Evolutionary conservation across 2,113 vertebrate species (phyloP), one percentile per base, ranked within the genome.

Genomic region (Halcyon senegalensis): DNA sequence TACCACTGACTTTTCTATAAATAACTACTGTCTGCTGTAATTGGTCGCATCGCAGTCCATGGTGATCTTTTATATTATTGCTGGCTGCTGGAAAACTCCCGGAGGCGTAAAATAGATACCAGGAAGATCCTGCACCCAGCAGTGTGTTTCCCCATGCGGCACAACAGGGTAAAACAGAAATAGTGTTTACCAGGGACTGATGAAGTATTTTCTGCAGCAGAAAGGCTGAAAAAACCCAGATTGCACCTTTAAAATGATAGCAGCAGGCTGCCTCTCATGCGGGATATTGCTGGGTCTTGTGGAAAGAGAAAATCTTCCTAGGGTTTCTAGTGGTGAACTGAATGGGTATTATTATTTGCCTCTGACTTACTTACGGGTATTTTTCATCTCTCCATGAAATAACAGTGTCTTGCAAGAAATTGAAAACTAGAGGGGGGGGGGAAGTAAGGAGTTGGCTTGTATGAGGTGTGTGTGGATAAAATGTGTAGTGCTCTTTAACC

Each of bases 21-120:
- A 96, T 96, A 97, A 91, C 92, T 92, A 59, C 94, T 94, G 89
- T 94, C 96, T 96, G 94, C 89, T 94, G 89, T 96, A 94, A 93
- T 94, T 97, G 94, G 91, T 93, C 95, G 73, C 89, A 94, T 91
- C 95, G 85, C 87, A 92, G 96, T 58, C 94, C 84, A 0, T 51
- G 87, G 87, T 91, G 91, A 96, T 94, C 81, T 95, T 94, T 89
- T 73, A 37, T 87, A 64, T 94, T 95, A 92, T 95, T 96, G 55
- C 89, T 93, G 89, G 91, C 94, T 94, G 94, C 94, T 96, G 84
- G 95, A 96, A 95, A 95, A 93, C 94, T 94, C 96, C 93, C 2
- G 1, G 81, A 94, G 94, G 95, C 41, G 8, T 91, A 94, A 92
- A 96, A 96, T 67, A 96, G 87, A 94, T 93, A 91, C 77, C 77